Percentiles rank a stretch among this genome's conserved stretches.
These are phyloP conservation scores for Micrastur ruficollis DNA, from an alignment of 2,797 vertebrate species.

Conservation along the genomic window DNA sequence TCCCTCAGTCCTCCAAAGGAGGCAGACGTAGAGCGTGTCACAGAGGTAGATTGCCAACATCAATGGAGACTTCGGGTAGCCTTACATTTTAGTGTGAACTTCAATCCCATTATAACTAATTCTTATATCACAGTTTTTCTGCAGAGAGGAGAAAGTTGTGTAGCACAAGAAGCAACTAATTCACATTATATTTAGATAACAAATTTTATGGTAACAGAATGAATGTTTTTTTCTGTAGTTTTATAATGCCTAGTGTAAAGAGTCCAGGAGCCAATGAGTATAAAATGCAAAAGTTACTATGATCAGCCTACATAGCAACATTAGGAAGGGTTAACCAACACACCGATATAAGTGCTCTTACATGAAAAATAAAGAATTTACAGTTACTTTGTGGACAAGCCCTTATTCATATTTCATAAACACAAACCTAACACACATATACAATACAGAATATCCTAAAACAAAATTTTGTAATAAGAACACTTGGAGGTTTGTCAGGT, in stretches of 20 bases:
- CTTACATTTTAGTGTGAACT: neutral
- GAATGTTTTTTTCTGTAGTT: neutral
- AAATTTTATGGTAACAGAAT: neutral
- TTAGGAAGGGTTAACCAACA: neutral
- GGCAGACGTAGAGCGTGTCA: neutral
- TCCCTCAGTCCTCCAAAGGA: neutral
- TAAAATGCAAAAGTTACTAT: neutral
- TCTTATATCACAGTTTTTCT: neutral
- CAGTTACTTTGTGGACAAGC: neutral
- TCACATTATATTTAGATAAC: neutral
- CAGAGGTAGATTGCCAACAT: neutral
- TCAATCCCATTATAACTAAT: neutral
- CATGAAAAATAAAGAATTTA: neutral
- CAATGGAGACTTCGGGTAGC: neutral
- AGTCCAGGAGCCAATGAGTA: neutral
- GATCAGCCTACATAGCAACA: neutral
- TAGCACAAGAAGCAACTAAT: neutral
- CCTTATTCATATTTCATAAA: neutral
- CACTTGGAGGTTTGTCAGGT: neutral
- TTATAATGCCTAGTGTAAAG: neutral
- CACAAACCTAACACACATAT: neutral
- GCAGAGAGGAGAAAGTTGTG: neutral
- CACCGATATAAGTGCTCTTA: neutral
- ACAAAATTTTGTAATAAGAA: neutral
- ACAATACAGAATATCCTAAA: neutral